Percentiles rank a stretch among this genome's conserved stretches.
Conservation (phyloP, 2,888 invertebrate species). For the Acleris holmiana region DNA sequence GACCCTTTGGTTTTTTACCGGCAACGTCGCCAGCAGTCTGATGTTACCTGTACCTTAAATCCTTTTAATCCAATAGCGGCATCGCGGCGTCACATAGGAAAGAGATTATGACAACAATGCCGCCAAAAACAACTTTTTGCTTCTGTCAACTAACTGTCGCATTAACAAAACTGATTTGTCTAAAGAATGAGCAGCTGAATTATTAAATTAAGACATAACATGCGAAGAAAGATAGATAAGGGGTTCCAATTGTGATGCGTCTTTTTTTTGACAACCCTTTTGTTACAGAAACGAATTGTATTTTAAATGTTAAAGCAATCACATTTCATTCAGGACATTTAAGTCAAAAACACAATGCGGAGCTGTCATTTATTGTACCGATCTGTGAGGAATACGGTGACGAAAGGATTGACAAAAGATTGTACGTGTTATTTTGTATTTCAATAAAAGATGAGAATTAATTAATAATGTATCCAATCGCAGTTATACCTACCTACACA, state of each 20-base stretch:
- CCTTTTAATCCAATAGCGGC: slow-evolving; percentile 62
- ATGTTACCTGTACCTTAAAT: slow-evolving; percentile 48
- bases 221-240: slow-evolving; percentile 52
- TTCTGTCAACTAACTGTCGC: slow-evolving; percentile 75
- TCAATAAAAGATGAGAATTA: no score
- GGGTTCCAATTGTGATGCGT: slow-evolving; percentile 62
- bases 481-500: no score
- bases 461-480: no score
- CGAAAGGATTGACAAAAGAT: slow-evolving; percentile 50
- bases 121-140: slow-evolving; percentile 52
- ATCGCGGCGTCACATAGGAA: slow-evolving; percentile 45
- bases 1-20: slow-evolving; percentile 19
- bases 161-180: slow-evolving; percentile 70
- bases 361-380: slow-evolving; percentile 51
- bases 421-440: slow-evolving; percentile 7
- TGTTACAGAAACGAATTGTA: slow-evolving; percentile 56
- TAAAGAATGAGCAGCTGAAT: slow-evolving; percentile 66
- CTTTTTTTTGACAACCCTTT: slow-evolving; percentile 71
- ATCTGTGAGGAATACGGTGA: slow-evolving; percentile 38
- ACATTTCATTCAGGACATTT: slow-evolving; percentile 48
- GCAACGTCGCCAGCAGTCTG: slow-evolving; percentile 37
- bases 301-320: slow-evolving; percentile 56
- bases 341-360: slow-evolving; percentile 44
- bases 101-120: slow-evolving; percentile 64
- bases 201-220: slow-evolving; percentile 65